These are phyloP conservation scores for Rhea americana DNA, from an alignment of 2,113 vertebrate genomes.

Conservation along the genomic window DNA sequence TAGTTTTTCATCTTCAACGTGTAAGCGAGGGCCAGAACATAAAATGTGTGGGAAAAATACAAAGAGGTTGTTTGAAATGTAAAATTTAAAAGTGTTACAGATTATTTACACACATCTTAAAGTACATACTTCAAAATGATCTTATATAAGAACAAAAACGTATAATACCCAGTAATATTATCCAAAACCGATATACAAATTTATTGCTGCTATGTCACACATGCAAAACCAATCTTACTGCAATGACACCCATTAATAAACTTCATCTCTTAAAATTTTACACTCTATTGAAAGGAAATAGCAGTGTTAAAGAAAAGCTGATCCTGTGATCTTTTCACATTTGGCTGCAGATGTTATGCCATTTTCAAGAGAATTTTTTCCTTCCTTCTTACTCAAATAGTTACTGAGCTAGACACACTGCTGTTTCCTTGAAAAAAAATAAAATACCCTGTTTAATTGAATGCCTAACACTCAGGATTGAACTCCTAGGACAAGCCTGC, in stretches of 20 bases:
- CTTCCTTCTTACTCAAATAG: constrained; percentile 63
- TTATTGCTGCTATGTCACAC: constrained; percentile 54
- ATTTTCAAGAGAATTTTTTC: constrained; percentile 72
- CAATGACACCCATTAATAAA: constrained; percentile 71
- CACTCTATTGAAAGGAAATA: constrained; percentile 77
- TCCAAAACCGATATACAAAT: background rate
- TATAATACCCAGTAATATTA: background rate
- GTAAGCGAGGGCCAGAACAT: background rate
- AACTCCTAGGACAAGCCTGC: constrained; percentile 75
- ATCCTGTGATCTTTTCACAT: constrained; percentile 77
- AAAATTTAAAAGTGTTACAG: background rate
- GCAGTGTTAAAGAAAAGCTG: constrained; percentile 79
- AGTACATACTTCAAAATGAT: background rate
- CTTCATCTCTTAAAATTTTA: constrained; percentile 75
- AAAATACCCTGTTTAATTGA: constrained; percentile 79
- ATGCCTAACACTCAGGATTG: constrained; percentile 80
- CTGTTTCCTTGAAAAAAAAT: constrained; percentile 77
- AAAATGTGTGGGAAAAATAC: background rate
- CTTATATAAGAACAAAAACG: background rate
- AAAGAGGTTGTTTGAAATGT: background rate
- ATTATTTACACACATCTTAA: background rate
- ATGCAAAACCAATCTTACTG: constrained; percentile 75
- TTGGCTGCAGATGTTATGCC: constrained; percentile 70
- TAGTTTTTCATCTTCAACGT: background rate
- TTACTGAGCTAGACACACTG: constrained; percentile 71